phyloP scores from a whole-genome alignment of 1,140 invertebrate species.

The Drosophila ogumai region DNA sequence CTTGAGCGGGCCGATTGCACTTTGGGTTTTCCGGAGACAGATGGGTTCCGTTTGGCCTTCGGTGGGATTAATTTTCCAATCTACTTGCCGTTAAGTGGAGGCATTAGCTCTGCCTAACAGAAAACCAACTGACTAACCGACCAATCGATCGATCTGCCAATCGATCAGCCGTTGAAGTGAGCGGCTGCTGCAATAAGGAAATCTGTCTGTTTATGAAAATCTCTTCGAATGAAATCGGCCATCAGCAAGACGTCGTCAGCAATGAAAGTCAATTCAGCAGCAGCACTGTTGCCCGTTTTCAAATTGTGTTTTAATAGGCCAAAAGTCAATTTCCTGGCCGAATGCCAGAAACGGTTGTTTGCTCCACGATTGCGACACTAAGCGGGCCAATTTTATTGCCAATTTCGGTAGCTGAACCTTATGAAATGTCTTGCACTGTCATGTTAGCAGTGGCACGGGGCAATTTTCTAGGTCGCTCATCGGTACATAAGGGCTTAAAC shows the following conservation, averaged over 20 bases:
- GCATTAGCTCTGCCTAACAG: conserved; percentile 39
- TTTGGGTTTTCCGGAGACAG: conserved; percentile 44
- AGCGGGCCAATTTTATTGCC: conserved; percentile 52
- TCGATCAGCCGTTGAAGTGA: conserved; percentile 44
- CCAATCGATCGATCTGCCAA: conserved; percentile 18
- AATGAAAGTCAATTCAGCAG: conserved; percentile 38
- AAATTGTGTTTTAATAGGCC: conserved; percentile 66
- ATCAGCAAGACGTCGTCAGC: not conserved
- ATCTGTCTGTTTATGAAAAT: conserved; percentile 42
- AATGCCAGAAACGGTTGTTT: conserved; percentile 53
- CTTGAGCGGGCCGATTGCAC: conserved; percentile 55
- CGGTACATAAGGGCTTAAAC: not conserved
- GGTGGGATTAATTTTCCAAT: conserved; percentile 31
- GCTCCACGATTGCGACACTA: conserved; percentile 32
- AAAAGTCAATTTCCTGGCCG: conserved; percentile 62
- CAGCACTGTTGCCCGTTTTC: conserved; percentile 20
- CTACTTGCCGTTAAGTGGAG: conserved; percentile 24
- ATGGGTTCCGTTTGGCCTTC: conserved; percentile 44
- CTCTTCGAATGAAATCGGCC: conserved; percentile 34
- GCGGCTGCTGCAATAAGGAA: conserved; percentile 68
- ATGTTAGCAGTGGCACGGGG: not conserved
- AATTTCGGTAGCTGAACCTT: conserved; percentile 49
- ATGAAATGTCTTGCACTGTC: conserved; percentile 51
- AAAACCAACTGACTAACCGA: conserved; percentile 30
- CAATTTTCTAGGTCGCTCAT: conserved; percentile 67